These are phyloP conservation scores for Gari tellinella DNA, from an alignment of 2,888 invertebrate genomes.

Conservation along the genomic window DNA sequence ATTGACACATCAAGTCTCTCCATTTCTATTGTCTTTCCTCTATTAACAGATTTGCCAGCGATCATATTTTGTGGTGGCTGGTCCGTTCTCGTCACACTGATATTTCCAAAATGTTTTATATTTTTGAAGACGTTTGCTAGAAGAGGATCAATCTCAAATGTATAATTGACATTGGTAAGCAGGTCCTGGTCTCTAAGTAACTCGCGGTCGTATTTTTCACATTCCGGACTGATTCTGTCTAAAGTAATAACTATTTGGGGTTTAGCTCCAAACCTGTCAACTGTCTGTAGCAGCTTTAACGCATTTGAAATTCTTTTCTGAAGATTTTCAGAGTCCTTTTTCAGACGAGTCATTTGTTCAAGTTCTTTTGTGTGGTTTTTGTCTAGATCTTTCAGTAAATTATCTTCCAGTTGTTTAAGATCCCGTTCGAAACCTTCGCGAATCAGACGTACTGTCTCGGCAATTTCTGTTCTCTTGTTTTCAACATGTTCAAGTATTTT, in stretches of 20 bases:
- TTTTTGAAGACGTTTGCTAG: constrained; percentile 45
- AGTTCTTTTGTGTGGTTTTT: constrained; percentile 36
- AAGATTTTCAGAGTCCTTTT: constrained; percentile 42
- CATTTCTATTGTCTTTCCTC: constrained; percentile 22
- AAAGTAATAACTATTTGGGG: constrained; percentile 39
- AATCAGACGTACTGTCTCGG: constrained; percentile 28
- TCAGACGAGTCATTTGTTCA: constrained; percentile 21
- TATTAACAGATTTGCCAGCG: constrained; percentile 8
- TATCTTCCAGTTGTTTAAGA: constrained; percentile 35
- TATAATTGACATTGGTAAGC: constrained; percentile 43
- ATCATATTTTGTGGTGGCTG: constrained; percentile 35
- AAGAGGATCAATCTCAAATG: constrained; percentile 32
- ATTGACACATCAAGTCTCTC: constrained; percentile 37
- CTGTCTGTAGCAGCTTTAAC: constrained; percentile 37
- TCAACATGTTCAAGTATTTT: constrained; percentile 42
- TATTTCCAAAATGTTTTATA: constrained; percentile 35
- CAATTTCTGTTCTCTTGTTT: constrained; percentile 28
- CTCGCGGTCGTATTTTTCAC: constrained; percentile 37
- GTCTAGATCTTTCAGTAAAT: constrained; percentile 40
- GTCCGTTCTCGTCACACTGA: constrained; percentile 32
- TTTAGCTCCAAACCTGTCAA: constrained; percentile 41
- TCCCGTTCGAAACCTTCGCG: constrained; percentile 40
- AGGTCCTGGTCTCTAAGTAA: constrained; percentile 28
- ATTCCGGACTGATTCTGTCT: constrained; percentile 30
- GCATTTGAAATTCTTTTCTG: constrained; percentile 53